Evolutionary conservation across 2,888 invertebrate species (phyloP), one percentile per base, ranked within the genome.

Genomic region (Lasioglossum figueresi): DNA sequence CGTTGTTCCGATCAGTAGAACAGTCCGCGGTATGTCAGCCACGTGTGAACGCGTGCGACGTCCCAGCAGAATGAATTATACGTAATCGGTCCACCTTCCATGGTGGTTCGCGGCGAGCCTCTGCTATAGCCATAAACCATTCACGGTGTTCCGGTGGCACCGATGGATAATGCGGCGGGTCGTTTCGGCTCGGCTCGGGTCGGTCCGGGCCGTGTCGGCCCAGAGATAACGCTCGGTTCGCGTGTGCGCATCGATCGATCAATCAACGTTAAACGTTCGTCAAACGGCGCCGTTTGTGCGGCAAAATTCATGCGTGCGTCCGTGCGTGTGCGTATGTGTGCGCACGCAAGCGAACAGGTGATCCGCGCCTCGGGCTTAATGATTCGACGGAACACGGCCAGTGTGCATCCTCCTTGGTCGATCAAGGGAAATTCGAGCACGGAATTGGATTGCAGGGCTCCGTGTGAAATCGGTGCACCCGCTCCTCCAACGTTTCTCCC

Each of bases 211-310:
- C 34, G 66, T 0, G 66, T 31, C 68, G 80, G 72, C 34, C 63
- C 73, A 75, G 37, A 84, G 79, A 86, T 75, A 82, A 81, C 80
- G 66, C 68, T 63, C 45, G 85, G 88, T 88, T 89, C 90, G 90
- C 89, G 90, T 88, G 86, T 84, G 86, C 88, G 90, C n/a, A 88
- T 87, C 83, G 87, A 82, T 70, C 88, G 89, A 87, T 90, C 87
- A 85, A 91, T 89, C 88, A 86, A 72, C 84, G 83, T 72, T 81
- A 82, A 86, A 85, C 86, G 59, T 76, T 56, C 74, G 73, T 73
- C 48, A 73, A 73, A 73, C 73, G 52, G 34, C 73, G 19, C 23
- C 70, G 70, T 70, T 70, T 70, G 70, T 40, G 40, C n/a, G n/a
- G 40, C 70, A 40, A 73, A 52, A 37, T 34, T 37, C 74, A 34